These are phyloP conservation scores for Sitophilus oryzae DNA, from an alignment of 1,140 invertebrate species.

Conservation along the genomic window DNA sequence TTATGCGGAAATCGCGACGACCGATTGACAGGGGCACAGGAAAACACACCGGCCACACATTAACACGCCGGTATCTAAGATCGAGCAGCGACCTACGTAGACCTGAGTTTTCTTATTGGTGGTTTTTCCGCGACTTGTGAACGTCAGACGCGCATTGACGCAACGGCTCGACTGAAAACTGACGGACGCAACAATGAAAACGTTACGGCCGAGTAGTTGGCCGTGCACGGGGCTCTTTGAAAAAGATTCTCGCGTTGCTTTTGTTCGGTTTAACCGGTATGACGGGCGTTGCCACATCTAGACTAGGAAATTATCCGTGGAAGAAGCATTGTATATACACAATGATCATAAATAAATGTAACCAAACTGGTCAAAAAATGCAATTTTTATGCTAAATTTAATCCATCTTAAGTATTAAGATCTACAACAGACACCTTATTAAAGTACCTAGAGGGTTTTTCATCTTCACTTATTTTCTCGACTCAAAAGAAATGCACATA, in stretches of 20 bases:
- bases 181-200: slow-evolving; percentile 17
- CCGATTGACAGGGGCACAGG: neutral
- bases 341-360: no score
- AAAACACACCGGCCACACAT: neutral
- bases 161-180: neutral
- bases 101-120: slow-evolving; percentile 1
- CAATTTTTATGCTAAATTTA: no score
- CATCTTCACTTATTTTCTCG: no score
- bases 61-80: no score
- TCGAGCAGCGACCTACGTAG: no score
- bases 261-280: neutral
- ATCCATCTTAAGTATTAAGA: no score
- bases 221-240: neutral
- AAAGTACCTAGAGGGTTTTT: no score
- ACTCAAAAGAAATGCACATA: no score
- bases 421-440: no score
- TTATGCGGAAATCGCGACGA: neutral
- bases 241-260: neutral
- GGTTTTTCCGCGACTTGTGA: neutral
- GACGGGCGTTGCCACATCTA: slow-evolving; percentile 4
- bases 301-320: no score
- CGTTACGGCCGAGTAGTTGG: slow-evolving; percentile 11
- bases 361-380: no score
- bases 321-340: no score
- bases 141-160: neutral